A percentile compares a stretch with the other conserved stretches of the same genome.
These are phyloP conservation scores for Neogale vison DNA, from an alignment of 2,113 vertebrate genomes.

Conservation along the genomic window DNA sequence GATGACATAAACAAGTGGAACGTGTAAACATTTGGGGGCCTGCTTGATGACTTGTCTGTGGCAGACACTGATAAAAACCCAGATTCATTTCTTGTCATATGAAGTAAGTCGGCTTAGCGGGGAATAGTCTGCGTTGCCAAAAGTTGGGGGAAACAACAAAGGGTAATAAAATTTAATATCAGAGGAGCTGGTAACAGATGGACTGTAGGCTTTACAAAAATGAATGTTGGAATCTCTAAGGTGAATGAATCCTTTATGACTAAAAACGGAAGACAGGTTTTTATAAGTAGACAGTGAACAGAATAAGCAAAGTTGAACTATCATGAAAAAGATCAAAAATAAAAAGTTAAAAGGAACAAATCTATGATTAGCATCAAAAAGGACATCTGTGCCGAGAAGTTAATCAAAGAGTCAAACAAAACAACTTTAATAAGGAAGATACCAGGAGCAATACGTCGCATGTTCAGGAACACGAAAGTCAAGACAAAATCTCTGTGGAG, in stretches of 20 bases:
- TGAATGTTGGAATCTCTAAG: constrained; percentile 66
- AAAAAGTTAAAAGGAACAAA: constrained; percentile 53
- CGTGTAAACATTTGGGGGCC: background rate
- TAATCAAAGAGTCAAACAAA: constrained; percentile 57
- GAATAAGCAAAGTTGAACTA: constrained; percentile 31
- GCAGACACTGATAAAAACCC: constrained; percentile 24
- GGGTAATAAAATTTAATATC: constrained; percentile 73
- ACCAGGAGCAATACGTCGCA: constrained; percentile 21
- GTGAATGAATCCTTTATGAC: constrained; percentile 68
- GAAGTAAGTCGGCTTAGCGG: constrained; percentile 58
- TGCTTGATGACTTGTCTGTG: background rate
- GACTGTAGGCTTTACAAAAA: constrained; percentile 72
- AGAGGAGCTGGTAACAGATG: constrained; percentile 73
- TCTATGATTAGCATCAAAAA: constrained; percentile 54
- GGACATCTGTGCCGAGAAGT: constrained; percentile 54
- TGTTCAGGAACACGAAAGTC: background rate
- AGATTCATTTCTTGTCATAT: constrained; percentile 49
- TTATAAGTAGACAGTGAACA: constrained; percentile 31
- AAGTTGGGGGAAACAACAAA: constrained; percentile 70
- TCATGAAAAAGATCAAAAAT: constrained; percentile 55
- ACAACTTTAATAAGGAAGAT: constrained; percentile 55
- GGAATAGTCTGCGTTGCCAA: constrained; percentile 66
- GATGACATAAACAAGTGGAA: background rate
- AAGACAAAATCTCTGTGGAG: background rate
- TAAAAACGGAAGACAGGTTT: constrained; percentile 71